Evolutionary conservation across 1,140 invertebrate species (phyloP), one percentile per base, ranked within the genome.

Genomic region (Leptestheria dahalacensis): DNA sequence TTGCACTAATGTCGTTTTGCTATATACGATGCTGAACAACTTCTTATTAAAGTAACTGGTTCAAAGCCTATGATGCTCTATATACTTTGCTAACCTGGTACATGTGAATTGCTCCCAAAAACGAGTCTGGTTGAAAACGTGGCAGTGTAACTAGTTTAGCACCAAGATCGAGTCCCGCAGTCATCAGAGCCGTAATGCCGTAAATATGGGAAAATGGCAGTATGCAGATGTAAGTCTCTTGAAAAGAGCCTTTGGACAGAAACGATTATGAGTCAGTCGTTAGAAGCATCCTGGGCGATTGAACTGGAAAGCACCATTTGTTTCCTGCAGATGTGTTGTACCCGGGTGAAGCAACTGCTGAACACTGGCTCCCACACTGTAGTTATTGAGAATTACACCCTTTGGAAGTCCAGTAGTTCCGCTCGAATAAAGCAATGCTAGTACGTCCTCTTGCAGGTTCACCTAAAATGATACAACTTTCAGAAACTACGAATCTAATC

Each of bases 331-430:
- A 24, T 28, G 26, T 28, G 18, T 62, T 6, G 25, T 61, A 21
- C 57, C 41, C 62, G 72, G 66, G 53, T 69, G 64, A n/a, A 71
- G 60, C 0, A 74, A 60, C 72, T 84, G 82, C 20, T 73, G 66
- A 48, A 87, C 75, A 66, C 82, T 84, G 2, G 81, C 73, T 9
- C 88, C 71, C 2, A 91, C 66, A 74, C 89, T 90, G 48, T 68
- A 72, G 68, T 93, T 83, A 0, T 84, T 83, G 1, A 91, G 67
- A 72, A 88, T 79, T 0, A 92, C 89, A 24, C 86, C 89, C 78
- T 94, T 94, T 11, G 91, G 88, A 50, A 86, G 67, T 15, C 91
- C 89, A 23, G 88, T 93, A 2, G 90, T 93, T 18, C 90, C 90
- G 68, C 88, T 91, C 46, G 72, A 75, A 65, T 70, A 75, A 2